Evolutionary conservation across 2,113 vertebrate species (phyloP), one percentile per base, ranked within the genome.

Genomic region (Cebus imitator): DNA sequence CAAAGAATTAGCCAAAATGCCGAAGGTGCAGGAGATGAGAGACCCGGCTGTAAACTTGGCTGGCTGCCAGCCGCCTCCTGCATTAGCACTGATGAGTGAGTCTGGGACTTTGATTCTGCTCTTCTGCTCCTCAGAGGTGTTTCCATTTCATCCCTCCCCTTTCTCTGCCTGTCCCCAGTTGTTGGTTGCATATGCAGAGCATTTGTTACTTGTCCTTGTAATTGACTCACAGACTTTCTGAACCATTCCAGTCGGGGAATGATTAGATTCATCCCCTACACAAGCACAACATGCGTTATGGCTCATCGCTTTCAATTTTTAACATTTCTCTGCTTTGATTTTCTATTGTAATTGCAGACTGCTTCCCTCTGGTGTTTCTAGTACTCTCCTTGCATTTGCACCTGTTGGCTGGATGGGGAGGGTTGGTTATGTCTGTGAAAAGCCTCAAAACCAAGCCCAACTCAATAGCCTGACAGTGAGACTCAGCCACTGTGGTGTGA

Each of bases 111-210:
- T n/a, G 45, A 16, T 5, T 48, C 32, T 4, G 11, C 17, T n/a
- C 48, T 35, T 30, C 10, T 0, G 2, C 21, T 8, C 0, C 37
- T 8, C 11, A 3, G 30, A 35, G 11, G 68, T 25, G 3, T 11
- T 5, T 90, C 64, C 9, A 0, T 11, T 32, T 52, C 40, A 1
- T 6, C 57, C 21, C 0, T 35, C 55, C 35, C 13, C 5, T 20
- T 32, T n/a, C 58, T n/a, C 64, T 30, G 0, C n/a, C 66, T 3
- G 80, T 16, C 79, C 48, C 52, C 58, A 5, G 45, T 35, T 17
- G 27, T 30, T 20, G 55, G 23, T 18, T 55, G 64, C 52, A 2
- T 11, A 21, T 6, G 40, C 61, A 35, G 6, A n/a, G 35, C 13
- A 73, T 52, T 75, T 73, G 8, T 70, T 40, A 17, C 35, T 18